These are phyloP conservation scores for Dasypolia templi DNA, from an alignment of 2,888 invertebrate species.

Conservation along the genomic window DNA sequence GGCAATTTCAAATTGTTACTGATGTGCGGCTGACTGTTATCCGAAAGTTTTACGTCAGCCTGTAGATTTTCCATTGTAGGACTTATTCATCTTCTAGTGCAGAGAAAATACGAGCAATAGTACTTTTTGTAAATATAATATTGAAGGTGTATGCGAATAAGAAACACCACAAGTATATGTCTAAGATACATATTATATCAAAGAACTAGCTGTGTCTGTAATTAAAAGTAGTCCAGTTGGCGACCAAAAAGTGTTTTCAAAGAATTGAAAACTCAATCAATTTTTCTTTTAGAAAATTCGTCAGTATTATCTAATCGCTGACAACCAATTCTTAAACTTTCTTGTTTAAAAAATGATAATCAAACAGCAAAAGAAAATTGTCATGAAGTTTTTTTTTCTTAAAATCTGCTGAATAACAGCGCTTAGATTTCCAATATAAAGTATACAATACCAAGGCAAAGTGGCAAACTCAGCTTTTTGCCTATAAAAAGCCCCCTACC, in stretches of 20 bases:
- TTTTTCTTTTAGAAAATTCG: neutral
- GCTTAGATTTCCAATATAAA: constrained; percentile 62
- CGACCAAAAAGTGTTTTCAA: neutral
- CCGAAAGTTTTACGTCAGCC: neutral
- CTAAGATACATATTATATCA: neutral
- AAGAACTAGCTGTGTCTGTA: neutral
- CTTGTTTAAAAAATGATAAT: neutral
- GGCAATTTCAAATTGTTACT: neutral
- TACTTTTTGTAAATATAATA: neutral
- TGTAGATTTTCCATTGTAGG: neutral
- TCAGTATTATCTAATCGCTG: constrained; percentile 7
- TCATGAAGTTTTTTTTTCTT: constrained; percentile 52
- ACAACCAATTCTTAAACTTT: constrained; percentile 7
- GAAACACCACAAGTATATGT: neutral
- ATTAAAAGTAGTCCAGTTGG: neutral
- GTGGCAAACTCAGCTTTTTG: constrained; percentile 68
- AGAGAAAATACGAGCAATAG: too few relatives aligned
- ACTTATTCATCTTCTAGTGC: too few relatives aligned
- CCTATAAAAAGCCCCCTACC: constrained; percentile 73
- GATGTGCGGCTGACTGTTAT: too few relatives aligned
- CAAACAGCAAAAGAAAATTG: constrained; percentile 40
- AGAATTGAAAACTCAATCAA: neutral
- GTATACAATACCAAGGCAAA: constrained; percentile 64
- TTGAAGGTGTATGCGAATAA: neutral
- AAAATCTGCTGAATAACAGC: constrained; percentile 63